Evolutionary conservation across 64 coral and sea anemone genomes (phyloP), one percentile per base, ranked within the genome.

Genomic region (Montipora cactus): DNA sequence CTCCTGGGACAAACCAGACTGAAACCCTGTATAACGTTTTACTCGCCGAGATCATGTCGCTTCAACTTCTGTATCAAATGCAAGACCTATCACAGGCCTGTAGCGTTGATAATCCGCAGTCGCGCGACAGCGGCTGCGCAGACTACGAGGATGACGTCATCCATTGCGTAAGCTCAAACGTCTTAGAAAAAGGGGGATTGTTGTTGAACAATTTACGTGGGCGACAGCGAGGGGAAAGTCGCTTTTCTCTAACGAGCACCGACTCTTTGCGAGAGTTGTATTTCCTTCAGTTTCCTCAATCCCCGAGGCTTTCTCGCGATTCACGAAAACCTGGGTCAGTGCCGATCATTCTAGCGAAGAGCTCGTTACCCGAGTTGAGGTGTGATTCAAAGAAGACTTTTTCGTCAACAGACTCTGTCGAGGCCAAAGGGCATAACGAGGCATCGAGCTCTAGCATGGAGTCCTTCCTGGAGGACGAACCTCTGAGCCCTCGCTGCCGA

Each of bases 31-130:
- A 95, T 37, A 98, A 98, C 50, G 96, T 98, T 53, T 73, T 98
- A 22, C 79, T 98, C 18, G 96, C 96, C 14, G 96, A 98, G 88
- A 98, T 98, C 25, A 98, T 98, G 96, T 98, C 96, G 19, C 84
- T 98, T 10, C 96, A 98, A 19, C 74, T 98, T 52, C 88, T 98
- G 11, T 98, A 98, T 70, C 96, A 98, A 66, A 98, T 98, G 83
- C 96, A 98, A 59, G 96, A 98, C 75, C 81, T 98, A 20, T 93
- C 96, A 2, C 90, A 94, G 13, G 92, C 92, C 12, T 98, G 96
- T 49, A 89, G 76, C 64, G 80, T 48, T 10, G 93, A 87, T 22
- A 47, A 89, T 15, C 71, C 79, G 2, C 59, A 87, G 49, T 95
- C 96, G 77, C 93, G 92, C 66, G 96, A 98, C 83, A 95, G 96